These are phyloP conservation scores for Leptinotarsa lineolata DNA, from an alignment of 1,140 invertebrate species.

Conservation along the genomic window DNA sequence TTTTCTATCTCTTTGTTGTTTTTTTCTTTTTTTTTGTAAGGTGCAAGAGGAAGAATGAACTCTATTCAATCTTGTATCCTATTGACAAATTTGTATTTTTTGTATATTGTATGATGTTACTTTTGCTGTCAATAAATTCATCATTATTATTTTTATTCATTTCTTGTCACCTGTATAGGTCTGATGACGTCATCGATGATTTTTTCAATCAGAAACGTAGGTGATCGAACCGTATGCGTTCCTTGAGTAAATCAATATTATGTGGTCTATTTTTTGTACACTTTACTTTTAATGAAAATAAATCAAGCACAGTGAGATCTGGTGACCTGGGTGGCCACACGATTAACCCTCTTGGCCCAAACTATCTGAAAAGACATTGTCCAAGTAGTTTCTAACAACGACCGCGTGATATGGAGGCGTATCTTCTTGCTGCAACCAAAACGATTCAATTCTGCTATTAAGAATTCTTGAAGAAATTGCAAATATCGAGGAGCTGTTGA, in stretches of 20 bases:
- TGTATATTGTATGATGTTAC: no score
- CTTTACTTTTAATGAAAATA: neutral
- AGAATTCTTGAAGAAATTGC: neutral
- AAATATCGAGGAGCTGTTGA: neutral
- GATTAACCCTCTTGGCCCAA: constrained; percentile 15
- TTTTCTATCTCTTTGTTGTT: no score
- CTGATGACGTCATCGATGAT: neutral
- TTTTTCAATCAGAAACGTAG: neutral
- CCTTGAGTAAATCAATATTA: constrained; percentile 1
- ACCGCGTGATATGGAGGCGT: neutral
- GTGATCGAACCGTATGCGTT: neutral
- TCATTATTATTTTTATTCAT: no score
- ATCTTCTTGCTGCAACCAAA: neutral
- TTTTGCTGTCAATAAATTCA: no score
- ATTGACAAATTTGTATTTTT: no score
- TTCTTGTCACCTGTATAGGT: neutral
- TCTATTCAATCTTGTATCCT: no score
- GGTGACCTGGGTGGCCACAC: constrained; percentile 1
- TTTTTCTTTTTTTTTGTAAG: no score
- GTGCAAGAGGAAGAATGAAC: no score
- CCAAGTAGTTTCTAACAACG: no score
- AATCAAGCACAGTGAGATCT: constrained; percentile 5
- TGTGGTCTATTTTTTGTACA: neutral
- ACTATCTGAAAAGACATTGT: no score
- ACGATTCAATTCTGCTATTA: neutral